Evolutionary conservation across 92 coral and sea anemone species (phyloP), one percentile per base, ranked within the genome.

Genomic region (Palythoa grandis): DNA sequence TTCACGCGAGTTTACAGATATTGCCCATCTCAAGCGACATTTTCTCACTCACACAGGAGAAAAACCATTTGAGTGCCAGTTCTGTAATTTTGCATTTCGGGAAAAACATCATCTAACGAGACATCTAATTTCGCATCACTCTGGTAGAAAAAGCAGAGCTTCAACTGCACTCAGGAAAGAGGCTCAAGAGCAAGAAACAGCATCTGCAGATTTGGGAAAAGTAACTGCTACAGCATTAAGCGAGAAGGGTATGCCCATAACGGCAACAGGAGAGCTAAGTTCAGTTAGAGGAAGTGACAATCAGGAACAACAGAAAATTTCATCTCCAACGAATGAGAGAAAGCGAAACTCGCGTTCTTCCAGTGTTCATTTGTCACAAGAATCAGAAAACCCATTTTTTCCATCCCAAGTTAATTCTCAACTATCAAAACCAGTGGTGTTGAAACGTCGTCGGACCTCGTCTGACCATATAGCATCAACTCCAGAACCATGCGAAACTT

Each of bases 21-120:
- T 67, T 52, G 12, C 74, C 40, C 74, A 80, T 80, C 75, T 80
- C 24, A 47, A 80, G 22, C 74, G 85, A 5, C 85, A 80, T 67
- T 80, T 80, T 29, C 85, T 80, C 47, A 80, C 72, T 11, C 85
- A 80, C 63, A 80, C 85, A 11, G 85, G 85, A 47, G 85, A 80
- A 43, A 80, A 48, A 11, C 85, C 85, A 9, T 80, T 40, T 15
- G 11, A 66, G 60, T 80, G 85, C 25, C 15, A 80, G 20, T 47
- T 40, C 74, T 80, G 85, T 24, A 80, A 52, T 48, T 47, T 50
- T 37, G 52, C 85, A 0, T 80, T 80, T 65, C 53, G 85, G 5
- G 85, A 80, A 67, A 48, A 48, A 7, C 85, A 80, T 29, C 85
- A 80, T 66, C 75, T 80, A 2, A 22, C 40, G 10, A 66, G 85